Percentiles rank a stretch among this genome's conserved stretches.
phyloP scores from a whole-genome alignment of 2,888 invertebrate species.

The Spisula solida region DNA sequence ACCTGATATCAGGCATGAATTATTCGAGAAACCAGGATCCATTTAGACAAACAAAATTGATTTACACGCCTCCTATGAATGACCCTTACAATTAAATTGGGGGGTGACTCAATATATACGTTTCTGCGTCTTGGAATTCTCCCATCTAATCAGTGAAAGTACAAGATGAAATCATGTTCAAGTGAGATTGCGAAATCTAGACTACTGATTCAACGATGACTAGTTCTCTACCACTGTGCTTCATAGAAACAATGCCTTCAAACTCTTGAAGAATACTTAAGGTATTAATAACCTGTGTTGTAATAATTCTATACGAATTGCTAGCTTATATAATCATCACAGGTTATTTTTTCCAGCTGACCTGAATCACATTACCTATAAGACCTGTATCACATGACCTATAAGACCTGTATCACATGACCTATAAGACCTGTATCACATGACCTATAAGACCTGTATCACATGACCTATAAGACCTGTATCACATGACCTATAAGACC shows the following conservation, averaged over 20 bases:
- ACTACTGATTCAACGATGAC: slow-evolving; percentile 15
- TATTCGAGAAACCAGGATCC: neutral
- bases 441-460: too few species aligned
- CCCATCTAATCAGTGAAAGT: neutral
- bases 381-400: neutral
- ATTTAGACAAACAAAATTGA: slow-evolving; percentile 20
- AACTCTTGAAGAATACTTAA: neutral
- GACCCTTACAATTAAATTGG: slow-evolving; percentile 5
- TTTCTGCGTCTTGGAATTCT: slow-evolving; percentile 8
- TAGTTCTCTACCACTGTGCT: neutral
- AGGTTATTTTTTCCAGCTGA: too few species aligned
- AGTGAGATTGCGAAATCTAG: slow-evolving; percentile 6
- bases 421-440: too few species aligned
- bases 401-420: too few species aligned
- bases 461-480: too few species aligned
- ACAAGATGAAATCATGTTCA: slow-evolving; percentile 21
- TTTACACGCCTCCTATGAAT: neutral
- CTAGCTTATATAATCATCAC: neutral
- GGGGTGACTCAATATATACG: slow-evolving; percentile 4
- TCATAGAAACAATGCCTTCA: neutral
- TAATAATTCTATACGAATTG: neutral
- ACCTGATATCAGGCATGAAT: neutral
- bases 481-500: too few species aligned
- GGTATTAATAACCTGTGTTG: neutral
- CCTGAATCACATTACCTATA: too few species aligned